A percentile compares a stretch with the other conserved stretches of the same genome.
phyloP scores from a whole-genome alignment of 1,140 invertebrate genomes.

The Helicoverpa zea region DNA sequence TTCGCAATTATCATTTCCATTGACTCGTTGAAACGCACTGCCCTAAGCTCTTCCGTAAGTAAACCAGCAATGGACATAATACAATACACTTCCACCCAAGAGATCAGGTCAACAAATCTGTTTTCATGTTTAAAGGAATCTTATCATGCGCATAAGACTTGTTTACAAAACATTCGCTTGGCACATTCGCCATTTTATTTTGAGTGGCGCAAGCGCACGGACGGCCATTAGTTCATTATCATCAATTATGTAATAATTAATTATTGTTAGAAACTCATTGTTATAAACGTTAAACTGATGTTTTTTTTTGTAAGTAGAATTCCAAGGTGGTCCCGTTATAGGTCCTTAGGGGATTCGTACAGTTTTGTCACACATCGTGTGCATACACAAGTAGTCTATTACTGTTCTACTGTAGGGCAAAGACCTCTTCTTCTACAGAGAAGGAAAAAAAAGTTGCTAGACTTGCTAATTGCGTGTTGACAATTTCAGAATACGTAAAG shows the following conservation, averaged over 20 bases:
- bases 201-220: neutral
- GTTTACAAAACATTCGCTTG: constrained; percentile 27
- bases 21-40: too few species aligned
- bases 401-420: too few species aligned
- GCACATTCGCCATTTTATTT: constrained; percentile 29
- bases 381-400: too few species aligned
- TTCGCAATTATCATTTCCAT: too few species aligned
- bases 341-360: too few species aligned
- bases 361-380: too few species aligned
- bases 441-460: too few species aligned
- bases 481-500: too few species aligned
- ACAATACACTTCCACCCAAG: neutral
- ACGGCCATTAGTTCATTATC: neutral
- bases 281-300: neutral
- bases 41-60: neutral
- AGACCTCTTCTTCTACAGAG: too few species aligned
- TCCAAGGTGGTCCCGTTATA: too few species aligned
- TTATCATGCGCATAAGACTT: constrained; percentile 7
- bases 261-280: neutral
- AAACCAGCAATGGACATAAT: neutral
- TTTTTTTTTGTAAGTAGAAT: neutral
- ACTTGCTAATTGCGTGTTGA: too few species aligned
- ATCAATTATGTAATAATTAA: constrained; percentile 20
- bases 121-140: neutral
- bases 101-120: constrained; percentile 1